phyloP scores from a whole-genome alignment of 1,140 invertebrate genomes.

The Panulirus ornatus region DNA sequence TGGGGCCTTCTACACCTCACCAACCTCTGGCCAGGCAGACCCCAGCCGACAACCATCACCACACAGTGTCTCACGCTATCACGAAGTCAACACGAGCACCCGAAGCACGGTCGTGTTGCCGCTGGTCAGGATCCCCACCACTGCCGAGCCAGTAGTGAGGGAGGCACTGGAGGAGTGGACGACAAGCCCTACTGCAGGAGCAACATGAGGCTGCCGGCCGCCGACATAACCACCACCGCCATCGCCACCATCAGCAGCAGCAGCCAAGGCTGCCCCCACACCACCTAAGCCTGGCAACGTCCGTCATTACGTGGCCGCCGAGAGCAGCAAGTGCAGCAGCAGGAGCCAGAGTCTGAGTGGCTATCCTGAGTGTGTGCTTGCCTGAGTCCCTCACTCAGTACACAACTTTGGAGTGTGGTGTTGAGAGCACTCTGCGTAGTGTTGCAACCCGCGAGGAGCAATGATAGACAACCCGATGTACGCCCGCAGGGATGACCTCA shows the following conservation, averaged over 20 bases:
- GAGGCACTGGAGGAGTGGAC: too few relatives aligned
- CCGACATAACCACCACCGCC: too few relatives aligned
- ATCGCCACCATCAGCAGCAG: too few relatives aligned
- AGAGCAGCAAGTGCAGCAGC: background rate
- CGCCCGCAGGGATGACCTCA: background rate
- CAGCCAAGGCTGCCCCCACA: background rate
- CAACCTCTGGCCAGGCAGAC: too few relatives aligned
- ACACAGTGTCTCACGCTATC: too few relatives aligned
- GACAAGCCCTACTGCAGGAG: background rate
- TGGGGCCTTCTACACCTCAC: too few relatives aligned
- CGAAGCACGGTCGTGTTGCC: too few relatives aligned
- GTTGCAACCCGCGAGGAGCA: background rate
- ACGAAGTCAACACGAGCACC: too few relatives aligned
- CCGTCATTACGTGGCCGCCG: background rate
- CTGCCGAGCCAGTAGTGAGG: too few relatives aligned
- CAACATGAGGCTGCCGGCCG: background rate
- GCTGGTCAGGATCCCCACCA: too few relatives aligned
- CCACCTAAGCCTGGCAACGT: background rate
- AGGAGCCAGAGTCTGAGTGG: conserved; percentile 15
- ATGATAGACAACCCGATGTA: conserved; percentile 16
- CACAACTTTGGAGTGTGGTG: conserved; percentile 18
- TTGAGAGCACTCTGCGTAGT: background rate
- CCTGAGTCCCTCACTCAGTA: background rate
- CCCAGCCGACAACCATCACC: too few relatives aligned
- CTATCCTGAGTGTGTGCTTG: conserved; percentile 8